Evolutionary conservation across 1,140 invertebrate species (phyloP).

Genomic region (Drosophila sp.): DNA sequence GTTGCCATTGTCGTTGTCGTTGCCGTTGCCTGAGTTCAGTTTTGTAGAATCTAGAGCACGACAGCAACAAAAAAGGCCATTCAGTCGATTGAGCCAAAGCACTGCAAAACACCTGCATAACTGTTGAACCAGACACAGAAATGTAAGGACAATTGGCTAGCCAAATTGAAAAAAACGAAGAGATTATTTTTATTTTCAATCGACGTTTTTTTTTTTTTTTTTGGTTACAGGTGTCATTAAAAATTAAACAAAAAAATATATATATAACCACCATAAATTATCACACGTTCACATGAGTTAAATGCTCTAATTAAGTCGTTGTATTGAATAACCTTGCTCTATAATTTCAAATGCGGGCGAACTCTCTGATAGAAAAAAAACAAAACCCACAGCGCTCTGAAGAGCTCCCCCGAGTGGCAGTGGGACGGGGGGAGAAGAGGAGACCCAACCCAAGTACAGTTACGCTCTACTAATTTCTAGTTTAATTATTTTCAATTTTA

Average conservation of each 20-base stretch:
- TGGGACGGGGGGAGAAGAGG: neutral
- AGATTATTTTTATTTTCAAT: neutral
- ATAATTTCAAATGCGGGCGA: constrained; percentile 15
- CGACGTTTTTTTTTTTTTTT: neutral
- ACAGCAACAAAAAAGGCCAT: constrained; percentile 8
- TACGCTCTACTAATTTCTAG: constrained; percentile 78
- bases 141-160: neutral
- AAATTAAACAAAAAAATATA: neutral
- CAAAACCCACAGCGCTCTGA: constrained; percentile 11
- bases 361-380: neutral
- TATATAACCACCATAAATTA: neutral
- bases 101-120: constrained; percentile 10
- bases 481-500: constrained; percentile 78
- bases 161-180: neutral
- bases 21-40: constrained; percentile 1
- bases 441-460: constrained; percentile 42
- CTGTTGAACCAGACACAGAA: constrained; percentile 8
- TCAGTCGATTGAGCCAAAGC: constrained; percentile 4
- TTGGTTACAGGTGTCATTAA: neutral
- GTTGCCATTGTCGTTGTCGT: constrained; percentile 48
- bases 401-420: neutral
- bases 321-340: constrained; percentile 18
- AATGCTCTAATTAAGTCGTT: constrained; percentile 1
- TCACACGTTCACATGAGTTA: neutral
- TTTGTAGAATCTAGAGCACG: constrained; percentile 12